phyloP scores from a whole-genome alignment of 23 tunicate genomes.

The Corella eumyota region DNA sequence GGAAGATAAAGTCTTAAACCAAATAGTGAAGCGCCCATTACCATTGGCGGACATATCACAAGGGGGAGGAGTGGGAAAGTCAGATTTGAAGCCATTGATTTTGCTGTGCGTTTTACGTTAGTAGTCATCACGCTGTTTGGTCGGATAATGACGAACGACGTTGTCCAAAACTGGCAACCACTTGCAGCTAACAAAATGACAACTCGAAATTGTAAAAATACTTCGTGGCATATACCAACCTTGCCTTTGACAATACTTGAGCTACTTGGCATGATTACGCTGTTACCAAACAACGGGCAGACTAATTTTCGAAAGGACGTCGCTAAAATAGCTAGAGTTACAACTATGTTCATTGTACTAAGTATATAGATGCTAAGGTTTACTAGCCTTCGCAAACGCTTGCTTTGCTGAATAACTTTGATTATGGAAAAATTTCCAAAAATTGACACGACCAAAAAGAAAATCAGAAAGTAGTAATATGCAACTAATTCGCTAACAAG shows the following conservation, averaged over 20 bases:
- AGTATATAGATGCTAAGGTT: conserved; percentile 7
- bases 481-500: too few species aligned
- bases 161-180: conserved; percentile 14
- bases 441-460: background rate
- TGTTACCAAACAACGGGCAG: background rate
- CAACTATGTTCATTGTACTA: conserved; percentile 3
- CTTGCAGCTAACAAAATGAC: background rate
- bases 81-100: background rate
- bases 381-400: conserved; percentile 4
- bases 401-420: background rate
- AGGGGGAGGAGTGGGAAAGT: background rate
- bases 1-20: too few species aligned
- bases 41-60: conserved; percentile 2
- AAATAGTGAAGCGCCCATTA: background rate
- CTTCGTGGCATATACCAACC: too few species aligned
- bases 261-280: background rate
- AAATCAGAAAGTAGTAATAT: background rate
- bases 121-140: conserved; percentile 9
- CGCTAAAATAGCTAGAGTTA: background rate
- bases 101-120: background rate
- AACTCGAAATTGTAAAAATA: too few species aligned
- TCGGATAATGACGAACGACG: background rate
- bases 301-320: background rate
- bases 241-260: background rate
- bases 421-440: conserved; percentile 2